Conservation (phyloP, 1,140 invertebrate species). For the Euura saliciscinereae region DNA sequence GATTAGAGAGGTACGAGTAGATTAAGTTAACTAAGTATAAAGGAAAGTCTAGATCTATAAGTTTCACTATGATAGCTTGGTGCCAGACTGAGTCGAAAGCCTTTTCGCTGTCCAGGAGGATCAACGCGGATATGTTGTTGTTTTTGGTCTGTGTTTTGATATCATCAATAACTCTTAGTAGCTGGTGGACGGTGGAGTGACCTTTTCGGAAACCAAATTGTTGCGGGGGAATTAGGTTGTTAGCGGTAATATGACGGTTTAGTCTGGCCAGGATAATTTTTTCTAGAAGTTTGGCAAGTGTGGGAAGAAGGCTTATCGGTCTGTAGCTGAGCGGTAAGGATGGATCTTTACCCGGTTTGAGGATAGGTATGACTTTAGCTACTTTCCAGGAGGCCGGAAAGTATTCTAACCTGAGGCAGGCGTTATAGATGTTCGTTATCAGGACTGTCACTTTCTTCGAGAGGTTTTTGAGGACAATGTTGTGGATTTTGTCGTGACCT, state of each 20-base stretch:
- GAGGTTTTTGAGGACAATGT: slow-evolving; percentile 27
- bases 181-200: slow-evolving; percentile 27
- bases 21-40: slow-evolving; percentile 27
- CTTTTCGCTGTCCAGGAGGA: slow-evolving; percentile 35
- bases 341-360: slow-evolving; percentile 39
- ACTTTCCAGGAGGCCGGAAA: slow-evolving; percentile 40
- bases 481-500: neutral
- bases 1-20: slow-evolving; percentile 32
- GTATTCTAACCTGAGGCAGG: slow-evolving; percentile 25
- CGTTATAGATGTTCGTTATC: slow-evolving; percentile 33
- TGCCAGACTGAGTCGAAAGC: slow-evolving; percentile 39
- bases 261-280: slow-evolving; percentile 32
- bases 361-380: slow-evolving; percentile 36
- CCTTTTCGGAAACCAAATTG: slow-evolving; percentile 34
- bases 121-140: slow-evolving; percentile 9
- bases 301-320: slow-evolving; percentile 43
- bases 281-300: slow-evolving; percentile 41
- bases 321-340: slow-evolving; percentile 34
- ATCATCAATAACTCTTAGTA: slow-evolving; percentile 13
- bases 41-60: slow-evolving; percentile 8
- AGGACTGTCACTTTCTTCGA: slow-evolving; percentile 25
- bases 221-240: neutral
- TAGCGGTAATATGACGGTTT: no score
- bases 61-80: slow-evolving; percentile 8
- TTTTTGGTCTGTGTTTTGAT: slow-evolving; percentile 7